Evolutionary conservation across 1,140 invertebrate genomes (phyloP).

Genomic region (Teleopsis dalmanni): DNA sequence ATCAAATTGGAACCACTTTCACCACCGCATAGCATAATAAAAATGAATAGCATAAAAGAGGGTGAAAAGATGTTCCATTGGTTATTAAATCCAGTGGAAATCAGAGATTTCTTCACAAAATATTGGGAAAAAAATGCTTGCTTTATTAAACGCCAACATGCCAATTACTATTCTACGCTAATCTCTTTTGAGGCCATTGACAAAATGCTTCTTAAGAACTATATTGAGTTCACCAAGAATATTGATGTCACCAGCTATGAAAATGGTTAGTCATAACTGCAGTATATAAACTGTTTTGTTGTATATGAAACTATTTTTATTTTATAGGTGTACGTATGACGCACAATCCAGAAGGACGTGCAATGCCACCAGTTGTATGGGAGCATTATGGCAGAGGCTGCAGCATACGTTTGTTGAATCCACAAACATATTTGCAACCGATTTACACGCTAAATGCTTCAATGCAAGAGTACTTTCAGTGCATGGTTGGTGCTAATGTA

Average conservation of each 20-base stretch:
- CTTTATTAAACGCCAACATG: slow-evolving; percentile 58
- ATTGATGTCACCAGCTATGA: slow-evolving; percentile 83
- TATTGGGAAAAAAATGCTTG: slow-evolving; percentile 78
- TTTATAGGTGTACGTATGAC: slow-evolving; percentile 60
- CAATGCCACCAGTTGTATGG: slow-evolving; percentile 74
- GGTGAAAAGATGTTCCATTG: slow-evolving; percentile 59
- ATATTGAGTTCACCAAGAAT: slow-evolving; percentile 76
- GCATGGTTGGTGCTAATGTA: slow-evolving; percentile 88
- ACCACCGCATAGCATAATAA: slow-evolving; percentile 6
- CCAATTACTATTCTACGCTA: slow-evolving; percentile 63
- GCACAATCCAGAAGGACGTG: slow-evolving; percentile 73
- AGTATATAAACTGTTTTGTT: background rate
- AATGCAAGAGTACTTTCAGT: slow-evolving; percentile 90
- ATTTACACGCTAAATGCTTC: slow-evolving; percentile 60
- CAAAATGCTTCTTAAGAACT: slow-evolving; percentile 63
- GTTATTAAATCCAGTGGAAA: slow-evolving; percentile 59
- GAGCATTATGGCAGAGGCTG: slow-evolving; percentile 86
- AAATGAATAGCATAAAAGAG: slow-evolving; percentile 48
- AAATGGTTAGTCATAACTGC: slow-evolving; percentile 47
- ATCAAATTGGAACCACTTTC: slow-evolving; percentile 12
- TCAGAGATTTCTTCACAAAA: slow-evolving; percentile 56
- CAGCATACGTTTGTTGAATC: slow-evolving; percentile 87
- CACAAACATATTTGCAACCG: slow-evolving; percentile 73
- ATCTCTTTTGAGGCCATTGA: slow-evolving; percentile 72
- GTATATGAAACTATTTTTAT: background rate